Evolutionary conservation across 2,797 vertebrate species (phyloP).

Genomic region (Borostomias antarcticus): DNA sequence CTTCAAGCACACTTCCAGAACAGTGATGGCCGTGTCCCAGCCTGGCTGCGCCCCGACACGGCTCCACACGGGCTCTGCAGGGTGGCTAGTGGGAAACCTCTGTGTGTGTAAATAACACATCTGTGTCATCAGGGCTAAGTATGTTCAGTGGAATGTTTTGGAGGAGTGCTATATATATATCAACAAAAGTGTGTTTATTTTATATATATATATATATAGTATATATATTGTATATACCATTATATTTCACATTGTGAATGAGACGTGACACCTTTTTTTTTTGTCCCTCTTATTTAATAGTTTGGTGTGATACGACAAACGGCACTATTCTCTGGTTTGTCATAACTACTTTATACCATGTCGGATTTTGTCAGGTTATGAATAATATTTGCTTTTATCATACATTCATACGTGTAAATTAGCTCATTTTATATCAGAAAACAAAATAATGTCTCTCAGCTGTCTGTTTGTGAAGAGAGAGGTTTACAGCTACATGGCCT

Average conservation of each 20-base stretch:
- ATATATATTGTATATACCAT: no score
- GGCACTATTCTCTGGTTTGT: neutral
- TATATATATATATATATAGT: no score
- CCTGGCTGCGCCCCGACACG: no score
- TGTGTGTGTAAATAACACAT: neutral
- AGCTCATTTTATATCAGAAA: neutral
- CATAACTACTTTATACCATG: neutral
- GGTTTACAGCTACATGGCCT: constrained; percentile 4
- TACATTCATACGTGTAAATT: constrained; percentile 2
- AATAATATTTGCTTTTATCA: neutral
- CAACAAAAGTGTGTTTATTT: neutral
- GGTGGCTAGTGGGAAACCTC: no score
- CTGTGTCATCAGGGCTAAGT: neutral
- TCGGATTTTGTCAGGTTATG: neutral
- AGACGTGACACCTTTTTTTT: constrained; percentile 4
- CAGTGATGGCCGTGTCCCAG: no score
- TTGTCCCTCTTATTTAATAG: constrained; percentile 3
- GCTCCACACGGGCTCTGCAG: no score
- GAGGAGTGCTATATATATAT: constrained; percentile 4
- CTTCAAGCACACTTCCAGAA: no score
- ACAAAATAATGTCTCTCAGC: neutral
- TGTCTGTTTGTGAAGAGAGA: constrained; percentile 2
- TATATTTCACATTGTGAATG: neutral
- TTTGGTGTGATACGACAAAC: neutral
- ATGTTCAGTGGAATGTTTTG: neutral